Evolutionary conservation across 2,888 invertebrate species (phyloP).

Genomic region (Epirrhoe tristata): DNA sequence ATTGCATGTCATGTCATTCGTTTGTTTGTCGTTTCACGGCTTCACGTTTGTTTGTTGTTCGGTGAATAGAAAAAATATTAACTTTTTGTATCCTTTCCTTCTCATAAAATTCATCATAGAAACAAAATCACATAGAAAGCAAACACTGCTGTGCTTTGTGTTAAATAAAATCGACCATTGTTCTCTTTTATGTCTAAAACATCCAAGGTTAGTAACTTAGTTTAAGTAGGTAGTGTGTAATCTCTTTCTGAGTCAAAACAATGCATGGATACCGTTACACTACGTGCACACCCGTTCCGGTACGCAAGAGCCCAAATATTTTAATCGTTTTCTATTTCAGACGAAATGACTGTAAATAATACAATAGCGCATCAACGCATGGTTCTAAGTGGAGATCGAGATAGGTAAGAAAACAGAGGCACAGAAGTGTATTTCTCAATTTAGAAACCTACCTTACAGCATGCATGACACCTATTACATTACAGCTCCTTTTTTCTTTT

Average conservation of each 20-base stretch:
- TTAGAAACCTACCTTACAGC: not conserved
- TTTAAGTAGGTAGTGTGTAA: not conserved
- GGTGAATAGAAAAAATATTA: no score
- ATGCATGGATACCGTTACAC: not conserved
- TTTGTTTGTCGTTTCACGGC: no score
- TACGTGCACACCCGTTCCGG: not conserved
- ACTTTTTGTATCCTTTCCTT: not conserved
- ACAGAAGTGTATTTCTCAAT: not conserved
- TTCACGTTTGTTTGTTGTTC: no score
- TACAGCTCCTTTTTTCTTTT: no score
- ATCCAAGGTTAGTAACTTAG: not conserved
- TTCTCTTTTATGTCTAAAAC: not conserved
- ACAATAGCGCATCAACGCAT: conserved; percentile 82
- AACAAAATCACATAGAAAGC: no score
- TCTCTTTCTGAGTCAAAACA: not conserved
- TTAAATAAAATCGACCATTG: not conserved
- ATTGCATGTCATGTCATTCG: no score
- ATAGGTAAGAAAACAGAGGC: conserved; percentile 61
- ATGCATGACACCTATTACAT: no score
- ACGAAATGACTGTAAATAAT: conserved; percentile 77
- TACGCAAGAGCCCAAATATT: not conserved
- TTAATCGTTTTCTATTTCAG: conserved; percentile 24
- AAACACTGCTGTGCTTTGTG: not conserved
- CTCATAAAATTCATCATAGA: not conserved
- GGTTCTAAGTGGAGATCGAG: conserved; percentile 79